Conservation (phyloP, 2,888 invertebrate genomes). For the Leucozona laternaria region DNA sequence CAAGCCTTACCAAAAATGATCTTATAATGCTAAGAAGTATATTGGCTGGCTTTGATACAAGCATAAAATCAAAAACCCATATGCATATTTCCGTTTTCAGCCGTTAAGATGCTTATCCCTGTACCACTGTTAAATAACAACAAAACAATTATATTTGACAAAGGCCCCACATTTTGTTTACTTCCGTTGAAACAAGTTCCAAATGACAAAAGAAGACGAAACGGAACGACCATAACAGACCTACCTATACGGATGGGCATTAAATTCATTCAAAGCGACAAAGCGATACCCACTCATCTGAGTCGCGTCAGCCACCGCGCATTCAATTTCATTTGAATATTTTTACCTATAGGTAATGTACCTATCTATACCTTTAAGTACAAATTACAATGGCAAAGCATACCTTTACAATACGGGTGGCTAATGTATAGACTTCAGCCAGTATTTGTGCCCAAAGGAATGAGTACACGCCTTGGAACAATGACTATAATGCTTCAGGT, state of each 20-base stretch:
- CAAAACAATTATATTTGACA: conserved; percentile 48
- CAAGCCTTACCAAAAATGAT: no score
- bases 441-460: conserved; percentile 1
- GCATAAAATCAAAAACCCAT: no score
- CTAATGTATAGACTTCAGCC: conserved; percentile 18
- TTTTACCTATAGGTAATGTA: background rate
- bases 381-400: background rate
- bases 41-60: no score
- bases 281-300: conserved; percentile 73
- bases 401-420: background rate
- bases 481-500: conserved; percentile 61
- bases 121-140: background rate
- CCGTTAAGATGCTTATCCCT: no score
- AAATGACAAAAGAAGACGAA: conserved; percentile 72
- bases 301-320: conserved; percentile 63
- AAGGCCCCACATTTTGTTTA: conserved; percentile 54
- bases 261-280: conserved; percentile 62
- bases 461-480: conserved; percentile 45
- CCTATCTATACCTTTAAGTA: background rate
- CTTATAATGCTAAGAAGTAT: no score
- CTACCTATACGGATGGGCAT: conserved; percentile 13
- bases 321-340: conserved; percentile 63
- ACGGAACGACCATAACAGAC: conserved; percentile 46
- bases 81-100: no score
- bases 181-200: conserved; percentile 72